Percentiles rank a stretch among this genome's conserved stretches.
Evolutionary conservation across 2,888 invertebrate species (phyloP).

Genomic region (Orthosia cruda): DNA sequence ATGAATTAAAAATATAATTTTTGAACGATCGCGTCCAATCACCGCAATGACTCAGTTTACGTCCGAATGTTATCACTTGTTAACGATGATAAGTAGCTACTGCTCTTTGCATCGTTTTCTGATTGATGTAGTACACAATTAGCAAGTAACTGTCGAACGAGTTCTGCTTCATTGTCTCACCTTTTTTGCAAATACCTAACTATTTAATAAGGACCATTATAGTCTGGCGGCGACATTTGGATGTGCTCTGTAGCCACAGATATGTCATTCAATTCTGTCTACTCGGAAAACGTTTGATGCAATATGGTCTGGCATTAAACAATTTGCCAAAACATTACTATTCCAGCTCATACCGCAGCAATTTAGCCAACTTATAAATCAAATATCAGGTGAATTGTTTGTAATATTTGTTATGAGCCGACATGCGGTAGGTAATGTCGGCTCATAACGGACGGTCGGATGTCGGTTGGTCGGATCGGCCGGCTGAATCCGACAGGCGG

Average conservation of each 20-base stretch:
- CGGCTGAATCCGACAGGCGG: conserved; percentile 62
- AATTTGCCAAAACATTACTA: conserved; percentile 10
- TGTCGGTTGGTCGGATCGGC: conserved; percentile 29
- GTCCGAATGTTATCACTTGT: conserved; percentile 46
- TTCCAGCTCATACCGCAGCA: conserved; percentile 9
- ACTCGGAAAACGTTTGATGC: neutral
- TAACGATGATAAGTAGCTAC: conserved; percentile 16
- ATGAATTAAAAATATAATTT: conserved; percentile 44
- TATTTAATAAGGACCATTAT: neutral
- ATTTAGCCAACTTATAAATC: conserved; percentile 43
- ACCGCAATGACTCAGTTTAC: conserved; percentile 38
- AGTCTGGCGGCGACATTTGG: neutral
- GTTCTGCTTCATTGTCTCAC: neutral
- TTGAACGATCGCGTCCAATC: conserved; percentile 33
- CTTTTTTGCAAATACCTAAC: neutral
- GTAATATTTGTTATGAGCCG: conserved; percentile 56
- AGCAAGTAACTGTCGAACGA: neutral
- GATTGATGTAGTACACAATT: neutral
- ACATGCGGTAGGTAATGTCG: conserved; percentile 50
- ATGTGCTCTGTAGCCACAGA: neutral
- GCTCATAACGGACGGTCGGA: conserved; percentile 18
- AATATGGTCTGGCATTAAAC: neutral
- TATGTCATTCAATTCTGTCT: neutral
- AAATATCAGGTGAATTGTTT: conserved; percentile 51
- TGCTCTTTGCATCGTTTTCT: neutral